These are phyloP conservation scores for Ceratosolen solmsi DNA, from an alignment of 1,140 invertebrate species.

Conservation along the genomic window DNA sequence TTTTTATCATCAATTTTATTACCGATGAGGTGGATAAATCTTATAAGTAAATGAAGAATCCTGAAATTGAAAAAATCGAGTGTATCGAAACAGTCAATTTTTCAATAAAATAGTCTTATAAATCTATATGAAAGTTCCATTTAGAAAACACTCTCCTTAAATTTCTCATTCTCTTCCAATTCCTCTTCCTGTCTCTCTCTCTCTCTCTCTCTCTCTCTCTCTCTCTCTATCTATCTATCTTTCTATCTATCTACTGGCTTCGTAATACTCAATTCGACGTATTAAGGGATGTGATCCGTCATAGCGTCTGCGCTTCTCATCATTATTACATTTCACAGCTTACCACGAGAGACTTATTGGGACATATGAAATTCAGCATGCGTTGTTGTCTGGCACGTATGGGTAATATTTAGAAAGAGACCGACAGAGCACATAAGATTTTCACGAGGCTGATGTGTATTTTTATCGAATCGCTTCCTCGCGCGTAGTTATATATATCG, in stretches of 20 bases:
- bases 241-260: neutral
- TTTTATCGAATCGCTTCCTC: neutral
- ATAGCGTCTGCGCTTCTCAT: conserved; percentile 3
- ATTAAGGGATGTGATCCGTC: conserved; percentile 39
- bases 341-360: neutral
- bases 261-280: conserved; percentile 29
- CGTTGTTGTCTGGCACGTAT: neutral
- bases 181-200: neutral
- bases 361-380: conserved; percentile 20
- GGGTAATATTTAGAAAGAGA: neutral
- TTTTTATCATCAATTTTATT: no score
- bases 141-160: conserved; percentile 27
- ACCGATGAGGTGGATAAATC: neutral
- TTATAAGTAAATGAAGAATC: neutral
- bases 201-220: neutral
- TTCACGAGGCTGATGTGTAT: neutral
- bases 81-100: conserved; percentile 40
- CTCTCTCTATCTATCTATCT: neutral
- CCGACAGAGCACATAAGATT: neutral
- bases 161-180: neutral
- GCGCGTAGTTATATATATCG: neutral
- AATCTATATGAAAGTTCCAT: conserved; percentile 43
- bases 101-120: conserved; percentile 38
- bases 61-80: conserved; percentile 45
- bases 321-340: conserved; percentile 15